Base-by-base conservation (phyloP, 1,140 invertebrate species). In the Homalodisca vitripennis region DNA sequence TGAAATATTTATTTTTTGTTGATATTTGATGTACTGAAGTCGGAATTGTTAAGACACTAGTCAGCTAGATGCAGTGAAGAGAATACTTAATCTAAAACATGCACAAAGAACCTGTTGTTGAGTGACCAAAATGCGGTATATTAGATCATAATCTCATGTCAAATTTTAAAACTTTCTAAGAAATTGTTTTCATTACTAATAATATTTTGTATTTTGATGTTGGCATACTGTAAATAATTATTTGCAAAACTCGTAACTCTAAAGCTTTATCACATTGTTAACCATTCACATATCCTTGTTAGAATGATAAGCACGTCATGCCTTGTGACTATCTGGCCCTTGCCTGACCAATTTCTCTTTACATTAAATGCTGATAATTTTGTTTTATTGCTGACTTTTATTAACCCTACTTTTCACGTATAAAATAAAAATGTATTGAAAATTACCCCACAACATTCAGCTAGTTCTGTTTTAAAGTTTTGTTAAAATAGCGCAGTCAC, bases 321-420 rank as follows among this genome's bases (percentile, higher is more conserved):
- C 34, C 34, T 64, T 63, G 26, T 69, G 3, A 48, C 34, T 57
- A 22, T 62, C 46, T 63, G 26, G 41, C 55, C 68, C 68, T 53
- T 66, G 63, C 71, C 71, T 72, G 71, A 72, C 67, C 67, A 66
- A 72, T 60, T 17, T 57, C 30, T 72, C 71, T 72, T 68, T 72
- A 71, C 53, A 72, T 69, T 72, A 72, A 71, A 72, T n/a, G 55
- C 55, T 60, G 55, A 60, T 60, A 60, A 60, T 60, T 60, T 60
- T 60, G 55, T 60, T 60, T 60, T 60, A 51, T 12, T 51, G 22
- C 22, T 12, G n/a, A 12, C n/a, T 6, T 51, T 12, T 51, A 20
- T 20, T 51, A 20, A 20, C 48, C 48, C 48, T n/a, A n/a, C n/a
- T n/a, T n/a, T n/a, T n/a, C n/a, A n/a, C n/a, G n/a, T n/a, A n/a